Conservation (phyloP, 2,797 vertebrate species). For the Rhabdomys pumilio region DNA sequence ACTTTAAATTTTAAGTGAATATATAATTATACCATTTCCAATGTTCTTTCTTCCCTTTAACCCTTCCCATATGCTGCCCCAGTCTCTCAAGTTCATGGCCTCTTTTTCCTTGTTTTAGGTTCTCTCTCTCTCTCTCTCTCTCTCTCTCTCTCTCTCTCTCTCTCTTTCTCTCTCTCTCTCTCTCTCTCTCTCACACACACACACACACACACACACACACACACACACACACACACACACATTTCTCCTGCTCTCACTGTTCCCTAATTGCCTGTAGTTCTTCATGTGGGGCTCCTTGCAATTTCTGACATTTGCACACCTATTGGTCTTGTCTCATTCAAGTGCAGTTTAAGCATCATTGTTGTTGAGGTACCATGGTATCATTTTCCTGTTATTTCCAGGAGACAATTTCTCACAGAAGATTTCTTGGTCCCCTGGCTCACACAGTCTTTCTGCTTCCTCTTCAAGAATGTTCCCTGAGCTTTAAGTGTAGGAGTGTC, state of each 20-base stretch:
- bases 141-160: neutral
- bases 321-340: neutral
- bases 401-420: neutral
- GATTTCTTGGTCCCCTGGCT: neutral
- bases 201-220: neutral
- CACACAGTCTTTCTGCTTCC: neutral
- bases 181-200: no score
- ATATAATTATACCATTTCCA: neutral
- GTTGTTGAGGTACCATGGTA: no score
- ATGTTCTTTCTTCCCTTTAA: neutral
- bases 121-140: no score
- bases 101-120: neutral
- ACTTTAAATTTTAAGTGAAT: neutral
- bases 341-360: neutral
- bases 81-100: neutral
- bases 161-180: no score
- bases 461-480: neutral
- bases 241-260: neutral
- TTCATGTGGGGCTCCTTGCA: no score
- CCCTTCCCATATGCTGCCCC: no score
- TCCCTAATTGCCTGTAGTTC: neutral
- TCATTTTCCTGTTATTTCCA: neutral
- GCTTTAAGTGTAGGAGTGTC: neutral
- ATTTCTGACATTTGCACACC: no score
- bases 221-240: neutral